These are phyloP conservation scores for Philonicus albiceps DNA, from an alignment of 2,888 invertebrate species.

Conservation along the genomic window DNA sequence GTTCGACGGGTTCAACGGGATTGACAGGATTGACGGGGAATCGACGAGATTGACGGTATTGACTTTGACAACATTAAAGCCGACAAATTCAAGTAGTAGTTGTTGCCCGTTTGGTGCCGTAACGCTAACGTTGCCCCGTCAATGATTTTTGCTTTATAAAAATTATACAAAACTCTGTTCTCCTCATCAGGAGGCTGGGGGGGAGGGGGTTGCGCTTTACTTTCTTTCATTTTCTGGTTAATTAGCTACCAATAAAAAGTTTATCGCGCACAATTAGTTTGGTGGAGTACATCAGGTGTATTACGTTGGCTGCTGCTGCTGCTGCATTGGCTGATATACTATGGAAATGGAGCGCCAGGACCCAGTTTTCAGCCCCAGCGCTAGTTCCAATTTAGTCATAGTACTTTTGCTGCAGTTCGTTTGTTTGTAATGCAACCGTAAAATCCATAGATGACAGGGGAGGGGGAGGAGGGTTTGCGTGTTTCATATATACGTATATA, in stretches of 20 bases:
- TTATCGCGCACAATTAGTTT: conserved; percentile 48
- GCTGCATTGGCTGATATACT: not conserved
- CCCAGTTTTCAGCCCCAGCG: conserved; percentile 33
- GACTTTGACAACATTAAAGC: conserved; percentile 35
- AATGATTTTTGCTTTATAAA: conserved; percentile 42
- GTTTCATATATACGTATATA: not conserved
- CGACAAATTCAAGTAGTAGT: conserved; percentile 16
- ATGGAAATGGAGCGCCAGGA: conserved; percentile 27
- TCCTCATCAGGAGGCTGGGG: conserved; percentile 35
- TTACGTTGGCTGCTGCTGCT: not conserved
- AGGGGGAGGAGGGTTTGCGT: not conserved
- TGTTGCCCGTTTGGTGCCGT: not conserved
- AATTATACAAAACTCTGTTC: conserved; percentile 40
- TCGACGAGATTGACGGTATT: not conserved
- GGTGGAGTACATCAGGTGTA: conserved; percentile 1
- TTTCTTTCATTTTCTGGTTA: conserved; percentile 48
- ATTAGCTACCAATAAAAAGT: conserved; percentile 47
- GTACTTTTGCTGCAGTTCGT: conserved; percentile 41
- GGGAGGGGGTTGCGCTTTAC: conserved; percentile 42
- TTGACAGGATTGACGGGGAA: not conserved
- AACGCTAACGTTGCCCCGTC: not conserved
- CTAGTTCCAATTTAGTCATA: conserved; percentile 35
- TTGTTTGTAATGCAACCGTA: conserved; percentile 45
- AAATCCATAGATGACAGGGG: conserved; percentile 33
- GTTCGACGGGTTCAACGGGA: not conserved